These are phyloP conservation scores for Pogonomyrmex barbatus DNA, from an alignment of 1,140 invertebrate species.

Conservation along the genomic window DNA sequence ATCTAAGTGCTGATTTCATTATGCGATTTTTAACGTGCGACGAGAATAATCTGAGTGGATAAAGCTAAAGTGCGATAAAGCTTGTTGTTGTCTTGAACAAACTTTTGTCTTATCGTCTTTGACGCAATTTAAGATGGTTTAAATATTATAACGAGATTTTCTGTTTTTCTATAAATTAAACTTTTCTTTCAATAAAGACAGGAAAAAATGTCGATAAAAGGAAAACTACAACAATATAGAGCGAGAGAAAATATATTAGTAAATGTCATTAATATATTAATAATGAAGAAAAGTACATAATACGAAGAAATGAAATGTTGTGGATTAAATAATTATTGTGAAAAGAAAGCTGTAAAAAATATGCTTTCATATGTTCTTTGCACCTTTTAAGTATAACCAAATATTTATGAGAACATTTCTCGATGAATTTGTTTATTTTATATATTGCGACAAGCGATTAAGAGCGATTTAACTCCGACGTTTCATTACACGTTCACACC, in stretches of 20 bases:
- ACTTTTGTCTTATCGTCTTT: neutral
- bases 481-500: slow-evolving; percentile 67
- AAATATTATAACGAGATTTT: neutral
- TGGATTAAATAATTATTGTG: neutral
- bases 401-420: neutral
- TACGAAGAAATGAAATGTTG: neutral
- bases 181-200: neutral
- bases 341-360: neutral
- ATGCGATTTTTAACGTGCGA: neutral
- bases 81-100: neutral
- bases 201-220: neutral
- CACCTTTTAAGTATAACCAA: neutral
- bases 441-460: slow-evolving; percentile 24
- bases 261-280: neutral
- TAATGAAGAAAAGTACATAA: neutral
- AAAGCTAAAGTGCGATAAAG: neutral
- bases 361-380: neutral
- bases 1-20: neutral
- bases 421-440: slow-evolving; percentile 20
- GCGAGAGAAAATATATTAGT: neutral
- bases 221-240: neutral
- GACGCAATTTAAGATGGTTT: neutral
- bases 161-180: neutral
- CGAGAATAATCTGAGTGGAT: neutral
- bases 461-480: slow-evolving; percentile 50